phyloP scores from a whole-genome alignment of 1,140 invertebrate species.

The Choristoneura fumiferana region DNA sequence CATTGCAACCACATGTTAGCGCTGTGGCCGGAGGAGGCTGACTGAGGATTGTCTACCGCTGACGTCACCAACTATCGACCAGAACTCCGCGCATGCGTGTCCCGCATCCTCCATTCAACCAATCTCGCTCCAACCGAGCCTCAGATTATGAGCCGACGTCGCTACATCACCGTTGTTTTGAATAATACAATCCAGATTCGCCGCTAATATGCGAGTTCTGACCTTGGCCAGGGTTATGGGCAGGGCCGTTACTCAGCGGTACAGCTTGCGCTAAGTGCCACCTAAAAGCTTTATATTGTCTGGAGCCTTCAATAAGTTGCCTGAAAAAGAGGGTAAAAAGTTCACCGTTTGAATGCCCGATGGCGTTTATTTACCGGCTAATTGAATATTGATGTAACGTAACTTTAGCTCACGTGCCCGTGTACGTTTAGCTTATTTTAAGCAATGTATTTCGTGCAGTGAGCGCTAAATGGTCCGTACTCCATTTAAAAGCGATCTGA shows the following conservation, averaged over 20 bases:
- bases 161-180: conserved; percentile 48
- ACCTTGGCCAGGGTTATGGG: conserved; percentile 6
- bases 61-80: conserved; percentile 79
- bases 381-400: background rate
- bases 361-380: background rate
- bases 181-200: conserved; percentile 45
- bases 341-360: background rate
- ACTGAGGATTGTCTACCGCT: conserved; percentile 61
- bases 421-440: too few species aligned
- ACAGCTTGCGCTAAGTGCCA: background rate
- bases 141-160: conserved; percentile 56
- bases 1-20: conserved; percentile 73
- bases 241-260: background rate
- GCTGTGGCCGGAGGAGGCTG: conserved; percentile 56
- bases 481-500: background rate
- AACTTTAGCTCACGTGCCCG: too few species aligned
- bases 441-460: too few species aligned
- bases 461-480: background rate
- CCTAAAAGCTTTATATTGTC: background rate
- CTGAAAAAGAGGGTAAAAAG: background rate
- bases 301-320: background rate
- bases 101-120: conserved; percentile 29
- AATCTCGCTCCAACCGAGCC: conserved; percentile 27
- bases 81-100: conserved; percentile 52
- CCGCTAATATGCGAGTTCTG: background rate